Base-by-base conservation (phyloP, 2,888 invertebrate genomes). In the Prosapia bicincta region DNA sequence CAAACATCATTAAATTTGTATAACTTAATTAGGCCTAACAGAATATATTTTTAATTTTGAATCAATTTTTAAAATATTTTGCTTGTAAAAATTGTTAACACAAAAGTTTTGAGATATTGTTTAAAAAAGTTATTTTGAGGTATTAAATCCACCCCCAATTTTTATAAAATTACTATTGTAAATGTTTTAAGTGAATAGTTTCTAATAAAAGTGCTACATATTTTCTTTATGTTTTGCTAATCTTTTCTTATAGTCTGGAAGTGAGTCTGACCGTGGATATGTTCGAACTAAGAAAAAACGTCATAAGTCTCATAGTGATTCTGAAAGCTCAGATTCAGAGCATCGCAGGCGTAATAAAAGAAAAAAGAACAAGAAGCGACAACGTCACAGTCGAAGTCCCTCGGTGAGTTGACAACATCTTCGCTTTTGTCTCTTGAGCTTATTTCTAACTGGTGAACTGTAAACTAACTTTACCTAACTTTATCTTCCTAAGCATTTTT, bases 271-370 rank as follows among this genome's bases (percentile, higher is more conserved):
- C 68, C 83, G 84, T 80, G 80, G 72, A 79, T 83, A 81, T 80
- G 83, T 85, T 6, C 84, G 92, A 79, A 89, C 89, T 71, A 92
- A 91, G 84, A 93, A 93, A 83, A 92, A 90, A 84, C 92, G 91
- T 83, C 90, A 92, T 24, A 87, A 89, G 0, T 89, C 80, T 20
- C 78, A 75, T 74, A 85, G 86, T 2, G 87, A 87, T 76, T 87
- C 87, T 77, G 79, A 81, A 67, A 79, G 81, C 32, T 81, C 81
- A 0, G 80, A 81, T 66, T 82, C 82, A 6, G 85, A 84, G 79
- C 83, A 88, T 85, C 84, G 86, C 83, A 82, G 87, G 82, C 84
- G 85, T 83, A 86, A 85, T 79, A 84, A 84, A 76, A 87, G 86
- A 82, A 88, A 87, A 81, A 87, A 83, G 78, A 87, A 87, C 81